phyloP scores from a whole-genome alignment of 2,797 vertebrate genomes.

The Dicrostonyx torquatus region DNA sequence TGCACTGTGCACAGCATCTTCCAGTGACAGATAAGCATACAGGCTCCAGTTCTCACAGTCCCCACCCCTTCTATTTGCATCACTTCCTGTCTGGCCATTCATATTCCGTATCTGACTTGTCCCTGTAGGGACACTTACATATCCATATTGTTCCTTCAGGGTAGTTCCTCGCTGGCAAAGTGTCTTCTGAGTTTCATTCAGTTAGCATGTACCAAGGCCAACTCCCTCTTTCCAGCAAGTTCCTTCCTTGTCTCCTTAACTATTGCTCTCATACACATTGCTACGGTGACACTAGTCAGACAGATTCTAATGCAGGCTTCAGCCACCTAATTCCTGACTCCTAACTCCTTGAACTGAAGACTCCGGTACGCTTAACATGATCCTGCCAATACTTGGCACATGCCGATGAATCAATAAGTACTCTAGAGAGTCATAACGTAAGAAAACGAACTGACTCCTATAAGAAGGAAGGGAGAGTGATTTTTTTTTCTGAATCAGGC shows the following conservation, averaged over 20 bases:
- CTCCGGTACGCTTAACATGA: background rate
- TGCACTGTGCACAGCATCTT: background rate
- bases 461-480: background rate
- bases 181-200: slow-evolving; percentile 16
- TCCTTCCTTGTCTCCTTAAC: background rate
- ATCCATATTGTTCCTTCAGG: background rate
- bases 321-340: background rate
- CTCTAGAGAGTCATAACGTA: background rate
- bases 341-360: background rate
- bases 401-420: background rate
- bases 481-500: slow-evolving; percentile 43
- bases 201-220: background rate
- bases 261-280: background rate
- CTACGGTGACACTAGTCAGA: background rate
- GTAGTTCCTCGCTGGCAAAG: background rate
- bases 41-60: background rate
- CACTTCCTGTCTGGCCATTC: background rate
- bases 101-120: background rate
- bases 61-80: background rate
- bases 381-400: background rate
- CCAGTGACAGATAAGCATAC: background rate
- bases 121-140: background rate
- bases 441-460: slow-evolving; percentile 28
- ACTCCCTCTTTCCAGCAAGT: background rate
- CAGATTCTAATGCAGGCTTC: background rate